Evolutionary conservation across 2,888 invertebrate species (phyloP).

Genomic region (Congeria kusceri): DNA sequence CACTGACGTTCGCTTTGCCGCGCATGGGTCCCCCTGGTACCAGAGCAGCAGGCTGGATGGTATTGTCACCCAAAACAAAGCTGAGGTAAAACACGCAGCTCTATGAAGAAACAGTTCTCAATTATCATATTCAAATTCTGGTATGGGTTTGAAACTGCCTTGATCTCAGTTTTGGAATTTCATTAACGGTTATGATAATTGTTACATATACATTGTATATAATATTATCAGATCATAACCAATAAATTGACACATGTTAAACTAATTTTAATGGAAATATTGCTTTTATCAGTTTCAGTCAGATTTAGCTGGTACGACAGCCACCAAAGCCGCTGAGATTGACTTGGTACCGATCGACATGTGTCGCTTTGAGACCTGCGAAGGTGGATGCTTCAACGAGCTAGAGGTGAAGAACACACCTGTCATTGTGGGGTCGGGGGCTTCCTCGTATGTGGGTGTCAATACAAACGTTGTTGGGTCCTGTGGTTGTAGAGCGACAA

Average conservation of each 20-base stretch:
- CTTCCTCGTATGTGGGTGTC: conserved; percentile 98
- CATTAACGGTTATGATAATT: no score
- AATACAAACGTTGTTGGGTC: conserved; percentile 96
- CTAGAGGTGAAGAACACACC: conserved; percentile 87
- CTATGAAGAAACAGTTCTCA: no score
- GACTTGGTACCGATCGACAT: conserved; percentile 97
- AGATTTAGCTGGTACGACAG: conserved; percentile 89
- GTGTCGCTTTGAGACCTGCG: conserved; percentile 82
- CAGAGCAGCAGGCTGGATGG: conserved; percentile 97
- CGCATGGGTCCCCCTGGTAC: conserved; percentile 97
- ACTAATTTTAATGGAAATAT: not conserved
- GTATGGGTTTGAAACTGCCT: no score
- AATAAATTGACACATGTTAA: no score
- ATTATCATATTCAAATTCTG: no score
- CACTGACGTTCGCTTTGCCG: conserved; percentile 94
- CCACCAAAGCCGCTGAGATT: conserved; percentile 92
- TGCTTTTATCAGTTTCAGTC: conserved; percentile 90
- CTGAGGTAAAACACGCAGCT: conserved; percentile 66
- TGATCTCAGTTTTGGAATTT: no score
- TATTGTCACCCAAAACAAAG: conserved; percentile 88
- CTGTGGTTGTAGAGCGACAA: conserved; percentile 85
- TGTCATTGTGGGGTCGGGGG: conserved; percentile 96
- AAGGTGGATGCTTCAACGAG: conserved; percentile 94
- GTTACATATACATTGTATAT: no score
- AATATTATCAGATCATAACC: no score